phyloP scores from a whole-genome alignment of 2,888 invertebrate genomes.

The Crepidodera aurea region DNA sequence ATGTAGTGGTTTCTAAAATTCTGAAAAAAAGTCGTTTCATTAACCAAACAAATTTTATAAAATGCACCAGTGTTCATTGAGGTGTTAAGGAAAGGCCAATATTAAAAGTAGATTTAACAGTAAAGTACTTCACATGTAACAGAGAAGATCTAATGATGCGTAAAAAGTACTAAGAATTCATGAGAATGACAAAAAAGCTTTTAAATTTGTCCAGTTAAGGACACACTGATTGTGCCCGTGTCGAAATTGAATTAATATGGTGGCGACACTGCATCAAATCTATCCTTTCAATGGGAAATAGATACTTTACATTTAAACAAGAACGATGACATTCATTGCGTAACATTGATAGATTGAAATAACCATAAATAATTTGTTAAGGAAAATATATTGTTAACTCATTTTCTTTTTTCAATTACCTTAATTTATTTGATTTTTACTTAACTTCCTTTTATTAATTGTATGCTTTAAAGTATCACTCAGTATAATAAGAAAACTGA shows the following conservation, averaged over 20 bases:
- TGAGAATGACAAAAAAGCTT: conserved; percentile 18
- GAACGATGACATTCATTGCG: conserved; percentile 20
- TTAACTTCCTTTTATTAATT: too few relatives aligned
- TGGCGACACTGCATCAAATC: conserved; percentile 27
- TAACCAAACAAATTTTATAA: background rate
- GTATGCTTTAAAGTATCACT: too few relatives aligned
- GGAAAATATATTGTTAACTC: conserved; percentile 1
- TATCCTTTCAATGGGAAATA: conserved; percentile 18
- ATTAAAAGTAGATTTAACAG: conserved; percentile 7
- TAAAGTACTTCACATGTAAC: conserved; percentile 18
- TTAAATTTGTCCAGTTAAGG: conserved; percentile 15
- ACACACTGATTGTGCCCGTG: conserved; percentile 20
- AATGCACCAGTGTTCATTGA: background rate
- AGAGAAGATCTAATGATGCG: conserved; percentile 10
- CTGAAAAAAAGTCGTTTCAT: background rate
- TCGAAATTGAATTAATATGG: conserved; percentile 21
- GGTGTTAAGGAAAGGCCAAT: conserved; percentile 4
- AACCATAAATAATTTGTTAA: conserved; percentile 18
- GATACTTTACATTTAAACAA: conserved; percentile 20
- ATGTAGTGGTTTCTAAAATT: too few relatives aligned
- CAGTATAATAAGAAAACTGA: too few relatives aligned
- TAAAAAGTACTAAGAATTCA: conserved; percentile 3
- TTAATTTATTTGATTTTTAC: background rate
- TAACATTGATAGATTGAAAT: conserved; percentile 15
- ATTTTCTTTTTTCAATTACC: background rate